Base-by-base conservation (phyloP, 2,113 vertebrate genomes). In the Gambusia holbrooki region DNA sequence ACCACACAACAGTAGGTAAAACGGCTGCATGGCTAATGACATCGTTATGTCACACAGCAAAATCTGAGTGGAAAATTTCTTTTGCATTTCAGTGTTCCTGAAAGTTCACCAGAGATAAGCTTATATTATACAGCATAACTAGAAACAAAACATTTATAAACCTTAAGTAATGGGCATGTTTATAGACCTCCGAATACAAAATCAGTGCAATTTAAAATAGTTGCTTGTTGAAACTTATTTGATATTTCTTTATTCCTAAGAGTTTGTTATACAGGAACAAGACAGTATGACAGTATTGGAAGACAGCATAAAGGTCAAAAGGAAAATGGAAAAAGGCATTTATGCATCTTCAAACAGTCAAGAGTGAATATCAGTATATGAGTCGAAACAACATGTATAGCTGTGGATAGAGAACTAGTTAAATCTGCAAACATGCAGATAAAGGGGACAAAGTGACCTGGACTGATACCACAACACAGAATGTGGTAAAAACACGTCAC, bases 21-120 rank as follows among this genome's bases (percentile, higher is more conserved):
- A 81, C 15, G 42, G 30, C 62, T 58, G 60, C n/a, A 62, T 10
- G 17, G 30, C 35, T 76, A 65, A 86, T 81, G 76, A 69, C 28
- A 73, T 71, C 61, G 84, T 80, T 58, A 74, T 29, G 69, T 13
- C n/a, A 17, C 42, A 15, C 29, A 42, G 45, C 19, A 79, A 66
- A 35, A 7, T 32, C 66, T 54, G 61, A 82, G 30, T 71, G 63
- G 35, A 67, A 77, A 68, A 65, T 73, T 60, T 48, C 4, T 74
- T 77, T 70, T 4, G 33, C 1, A 2, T 54, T 69, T 71, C 11
- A 69, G 0, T 60, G 30, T 70, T 54, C 32, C 28, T 5, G n/a
- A 10, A 28, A 69, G 10, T 72, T n/a, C 8, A 65, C 29, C 10
- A 40, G 14, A 69, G 62, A 35, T 11, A 25, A 71, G 14, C 0